phyloP scores from a whole-genome alignment of 2,113 vertebrate species.

The Eurystomus gularis region DNA sequence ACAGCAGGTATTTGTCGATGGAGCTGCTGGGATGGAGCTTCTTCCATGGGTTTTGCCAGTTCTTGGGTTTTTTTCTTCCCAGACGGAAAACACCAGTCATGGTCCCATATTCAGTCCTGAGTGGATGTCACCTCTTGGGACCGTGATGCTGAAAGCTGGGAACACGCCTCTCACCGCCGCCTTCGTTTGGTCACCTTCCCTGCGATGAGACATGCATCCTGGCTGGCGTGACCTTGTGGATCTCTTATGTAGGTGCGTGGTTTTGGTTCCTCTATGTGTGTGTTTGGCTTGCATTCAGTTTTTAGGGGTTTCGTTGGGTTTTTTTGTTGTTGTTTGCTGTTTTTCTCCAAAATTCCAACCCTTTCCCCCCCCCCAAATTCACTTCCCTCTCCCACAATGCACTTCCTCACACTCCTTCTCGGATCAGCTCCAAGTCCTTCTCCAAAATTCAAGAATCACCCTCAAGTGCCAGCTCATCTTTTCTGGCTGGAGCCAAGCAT shows the following conservation, averaged over 20 bases:
- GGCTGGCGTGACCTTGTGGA: slow-evolving; percentile 12
- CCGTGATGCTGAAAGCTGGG: slow-evolving; percentile 70
- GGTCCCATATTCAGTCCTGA: neutral
- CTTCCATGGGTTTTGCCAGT: neutral
- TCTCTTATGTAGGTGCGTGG: slow-evolving; percentile 63
- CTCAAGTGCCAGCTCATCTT: slow-evolving; percentile 78
- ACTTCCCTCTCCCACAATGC: slow-evolving; percentile 81
- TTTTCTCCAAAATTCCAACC: slow-evolving; percentile 57
- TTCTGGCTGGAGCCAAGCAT: slow-evolving; percentile 88
- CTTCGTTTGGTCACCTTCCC: slow-evolving; percentile 71
- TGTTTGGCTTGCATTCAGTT: slow-evolving; percentile 50
- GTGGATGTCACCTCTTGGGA: neutral
- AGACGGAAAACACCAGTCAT: slow-evolving; percentile 16
- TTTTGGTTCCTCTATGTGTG: slow-evolving; percentile 51
- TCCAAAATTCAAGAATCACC: slow-evolving; percentile 77
- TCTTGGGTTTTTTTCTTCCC: neutral
- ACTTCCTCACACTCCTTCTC: slow-evolving; percentile 87
- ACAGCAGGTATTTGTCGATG: neutral
- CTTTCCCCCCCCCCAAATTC: slow-evolving; percentile 41
- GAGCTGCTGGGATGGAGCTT: slow-evolving; percentile 2
- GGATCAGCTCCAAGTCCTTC: slow-evolving; percentile 85
- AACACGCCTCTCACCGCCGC: slow-evolving; percentile 41
- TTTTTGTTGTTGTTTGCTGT: slow-evolving; percentile 41
- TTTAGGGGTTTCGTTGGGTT: slow-evolving; percentile 17
- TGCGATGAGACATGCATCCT: slow-evolving; percentile 59